A percentile compares a stretch with the other conserved stretches of the same genome.
Evolutionary conservation across 2,888 invertebrate genomes (phyloP).

Genomic region (Gibbula magus): DNA sequence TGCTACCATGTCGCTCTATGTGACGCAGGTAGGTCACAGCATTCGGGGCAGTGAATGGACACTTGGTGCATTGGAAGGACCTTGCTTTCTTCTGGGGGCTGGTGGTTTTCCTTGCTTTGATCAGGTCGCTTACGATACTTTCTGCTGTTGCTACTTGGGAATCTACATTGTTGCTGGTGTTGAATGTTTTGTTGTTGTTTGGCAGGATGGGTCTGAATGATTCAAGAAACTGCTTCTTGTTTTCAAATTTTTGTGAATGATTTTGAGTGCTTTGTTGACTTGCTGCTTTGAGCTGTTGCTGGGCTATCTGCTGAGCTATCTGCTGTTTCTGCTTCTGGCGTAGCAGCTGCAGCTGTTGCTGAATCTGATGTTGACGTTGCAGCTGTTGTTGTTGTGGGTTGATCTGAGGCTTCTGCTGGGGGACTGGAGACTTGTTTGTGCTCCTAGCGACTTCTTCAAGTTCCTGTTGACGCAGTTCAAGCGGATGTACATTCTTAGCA

Average conservation of each 20-base stretch:
- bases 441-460: conserved; percentile 33
- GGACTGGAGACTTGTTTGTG: conserved; percentile 11
- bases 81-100: conserved; percentile 56
- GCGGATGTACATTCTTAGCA: conserved; percentile 62
- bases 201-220: conserved; percentile 6
- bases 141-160: neutral
- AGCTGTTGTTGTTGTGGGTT: conserved; percentile 35
- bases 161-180: neutral
- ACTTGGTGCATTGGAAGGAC: conserved; percentile 66
- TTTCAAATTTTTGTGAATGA: neutral
- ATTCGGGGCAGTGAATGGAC: conserved; percentile 64
- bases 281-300: conserved; percentile 11
- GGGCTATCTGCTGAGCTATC: neutral
- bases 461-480: conserved; percentile 63
- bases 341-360: conserved; percentile 31
- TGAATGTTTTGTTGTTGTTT: neutral
- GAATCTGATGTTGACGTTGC: conserved; percentile 21
- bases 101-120: conserved; percentile 54
- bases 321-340: conserved; percentile 14
- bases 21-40: conserved; percentile 63
- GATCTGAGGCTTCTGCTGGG: conserved; percentile 32
- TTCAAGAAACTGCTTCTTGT: neutral
- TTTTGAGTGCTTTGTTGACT: neutral
- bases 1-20: conserved; percentile 66
- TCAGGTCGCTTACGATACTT: neutral